Evolutionary conservation across 53 echinoderm and acorn worm genomes (phyloP), one percentile per base, ranked within the genome.

Genomic region (Astropecten irregularis): DNA sequence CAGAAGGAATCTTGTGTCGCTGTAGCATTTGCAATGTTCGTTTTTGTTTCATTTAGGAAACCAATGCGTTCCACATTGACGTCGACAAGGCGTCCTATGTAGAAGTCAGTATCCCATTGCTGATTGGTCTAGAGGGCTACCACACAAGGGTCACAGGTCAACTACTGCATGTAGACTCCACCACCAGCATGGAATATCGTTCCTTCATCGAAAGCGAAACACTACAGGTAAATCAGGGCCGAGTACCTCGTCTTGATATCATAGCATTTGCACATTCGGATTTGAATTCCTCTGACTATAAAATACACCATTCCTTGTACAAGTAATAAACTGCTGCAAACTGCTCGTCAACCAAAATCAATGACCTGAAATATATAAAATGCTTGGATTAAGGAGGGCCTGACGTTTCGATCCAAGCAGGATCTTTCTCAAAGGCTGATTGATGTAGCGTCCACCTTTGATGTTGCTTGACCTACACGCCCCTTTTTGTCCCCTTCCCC

Each of bases 161-260:
- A 72, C 83, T 97, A 2, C 88, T 97, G n/a, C 71, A 90, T 58
- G 64, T 97, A 13, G 94, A 97, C 21, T 85, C 92, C 30, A 67
- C 88, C 34, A 97, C 97, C 56, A 97, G 93, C 76, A 76, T 97
- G 47, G 87, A 89, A 31, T 97, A 88, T 63, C 77, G 94, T n/a
- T 87, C 91, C 22, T 86, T 97, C 76, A 94, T 97, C 77, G 93
- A 94, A 38, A 92, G 92, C 76, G 97, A 97, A 51, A 94, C 97
- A 9, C 62, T 97, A 15, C 87, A 92, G 95, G 95, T 95, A 55
- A 68, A 52, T 21, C 4, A 30, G 5, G 28, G 2, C 0, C 0
- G 19, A 16, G 18, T 9, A 19, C 44, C 4, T 23, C 37, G 26
- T 19, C 37, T 23, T 77, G 19, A 20, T 48, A 0, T 60, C 21